These are phyloP conservation scores for Crossocerus cetratus DNA, from an alignment of 2,888 invertebrate species.

Conservation along the genomic window DNA sequence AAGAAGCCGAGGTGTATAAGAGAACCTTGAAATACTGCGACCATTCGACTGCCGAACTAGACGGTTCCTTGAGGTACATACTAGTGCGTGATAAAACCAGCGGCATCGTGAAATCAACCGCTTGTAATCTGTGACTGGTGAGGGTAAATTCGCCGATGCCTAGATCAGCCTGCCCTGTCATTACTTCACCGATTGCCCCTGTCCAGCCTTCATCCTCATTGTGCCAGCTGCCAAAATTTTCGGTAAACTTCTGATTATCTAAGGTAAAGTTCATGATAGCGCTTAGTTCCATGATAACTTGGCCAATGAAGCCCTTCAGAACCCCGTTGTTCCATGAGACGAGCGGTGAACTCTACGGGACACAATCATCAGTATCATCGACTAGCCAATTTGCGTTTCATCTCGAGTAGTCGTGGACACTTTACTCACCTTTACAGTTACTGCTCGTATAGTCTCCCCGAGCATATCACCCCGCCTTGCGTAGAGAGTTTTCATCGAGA, in stretches of 20 bases:
- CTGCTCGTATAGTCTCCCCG: conserved; percentile 54
- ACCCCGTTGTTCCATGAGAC: conserved; percentile 36
- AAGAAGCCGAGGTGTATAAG: too few relatives aligned
- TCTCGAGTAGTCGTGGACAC: too few relatives aligned
- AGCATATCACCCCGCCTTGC: conserved; percentile 54
- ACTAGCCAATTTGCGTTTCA: too few relatives aligned
- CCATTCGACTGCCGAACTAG: conserved; percentile 57
- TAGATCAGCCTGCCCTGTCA: conserved; percentile 54
- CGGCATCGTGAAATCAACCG: conserved; percentile 67
- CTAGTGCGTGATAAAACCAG: conserved; percentile 52
- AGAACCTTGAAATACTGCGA: conserved; percentile 65
- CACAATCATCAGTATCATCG: background rate
- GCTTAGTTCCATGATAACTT: conserved; percentile 57
- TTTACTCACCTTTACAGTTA: conserved; percentile 53
- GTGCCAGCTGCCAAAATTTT: conserved; percentile 57
- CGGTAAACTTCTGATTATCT: conserved; percentile 11
- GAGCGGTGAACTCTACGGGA: conserved; percentile 39
- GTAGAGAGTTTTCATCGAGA: conserved; percentile 47
- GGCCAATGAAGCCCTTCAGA: conserved; percentile 59
- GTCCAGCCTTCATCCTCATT: conserved; percentile 54
- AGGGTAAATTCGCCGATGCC: conserved; percentile 64
- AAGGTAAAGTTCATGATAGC: conserved; percentile 62
- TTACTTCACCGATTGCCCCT: conserved; percentile 62
- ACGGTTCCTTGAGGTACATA: conserved; percentile 59
- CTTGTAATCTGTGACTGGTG: conserved; percentile 51